Base-by-base conservation (phyloP, 1,140 invertebrate species). In the Achroia grisella region DNA sequence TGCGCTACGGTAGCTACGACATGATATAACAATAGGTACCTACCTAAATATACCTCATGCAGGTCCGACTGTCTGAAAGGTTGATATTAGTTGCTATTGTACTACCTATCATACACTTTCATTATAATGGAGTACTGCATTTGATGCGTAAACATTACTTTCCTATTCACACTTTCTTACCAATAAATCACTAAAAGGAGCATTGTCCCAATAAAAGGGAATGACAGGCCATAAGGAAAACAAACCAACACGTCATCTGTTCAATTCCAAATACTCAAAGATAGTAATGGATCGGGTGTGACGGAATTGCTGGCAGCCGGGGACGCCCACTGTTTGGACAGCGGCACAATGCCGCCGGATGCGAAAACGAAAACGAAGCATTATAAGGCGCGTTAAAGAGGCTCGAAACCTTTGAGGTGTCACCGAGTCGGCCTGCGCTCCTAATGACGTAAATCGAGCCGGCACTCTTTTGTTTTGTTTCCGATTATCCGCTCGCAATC, bases 381-480 rank as follows among this genome's bases (percentile, higher is more conserved):
- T 57, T 59, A 55, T 54, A 27, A 45, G 41, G 17, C 44, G 37
- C 41, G 43, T 51, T 51, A 23, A 23, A 23, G 17, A 23, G 17
- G 17, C 17, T 23, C 17, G 6, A 23, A 57, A 56, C 54, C 63
- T 61, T 57, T 54, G 54, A 59, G 58, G 56, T 57, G 59, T 52
- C 36, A 13, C 36, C 47, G 37, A 15, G 32, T 32, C 35, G 17
- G 42, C 44, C 30, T 45, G 31, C 41, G 43, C 52, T 61, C 53
- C 62, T 80, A 80, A 80, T 76, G 73, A 74, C 62, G 72, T 75
- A 75, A 73, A 61, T 56, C 66, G 71, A 80, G 62, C 58, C 57
- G 2, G 59, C 62, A 66, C 63, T 70, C 70, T 66, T 74, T 76
- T 70, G 63, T 75, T 71, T 75, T 62, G 65, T 67, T 65, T 69